A percentile compares a stretch with the other conserved stretches of the same genome.
Conservation (phyloP, 2,113 vertebrate genomes). For the Nycticorax nycticorax region DNA sequence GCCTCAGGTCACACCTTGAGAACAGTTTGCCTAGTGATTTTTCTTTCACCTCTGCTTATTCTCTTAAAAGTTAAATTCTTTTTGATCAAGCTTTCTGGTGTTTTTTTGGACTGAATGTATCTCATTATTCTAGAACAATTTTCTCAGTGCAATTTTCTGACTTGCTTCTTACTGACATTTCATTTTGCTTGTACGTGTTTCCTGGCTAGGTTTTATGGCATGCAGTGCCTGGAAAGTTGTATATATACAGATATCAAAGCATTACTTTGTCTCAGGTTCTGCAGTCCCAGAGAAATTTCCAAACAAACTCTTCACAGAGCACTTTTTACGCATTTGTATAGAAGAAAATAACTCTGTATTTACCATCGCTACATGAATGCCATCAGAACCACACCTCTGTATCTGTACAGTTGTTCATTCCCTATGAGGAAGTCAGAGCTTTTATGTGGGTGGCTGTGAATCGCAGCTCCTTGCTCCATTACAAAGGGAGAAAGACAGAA, state of each 20-base stretch:
- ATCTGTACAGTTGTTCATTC: not conserved
- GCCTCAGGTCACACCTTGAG: not conserved
- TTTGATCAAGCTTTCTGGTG: not conserved
- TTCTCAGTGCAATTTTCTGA: not conserved
- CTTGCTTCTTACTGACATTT: slow-evolving; percentile 12
- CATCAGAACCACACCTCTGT: not conserved
- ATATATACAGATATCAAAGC: not conserved
- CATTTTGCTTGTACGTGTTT: not conserved
- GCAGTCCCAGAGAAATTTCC: not conserved
- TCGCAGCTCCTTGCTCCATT: not conserved
- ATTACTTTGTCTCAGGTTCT: slow-evolving; percentile 20
- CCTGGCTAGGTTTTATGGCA: not conserved
- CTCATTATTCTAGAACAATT: slow-evolving; percentile 10
- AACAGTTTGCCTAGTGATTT: not conserved
- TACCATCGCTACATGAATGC: not conserved
- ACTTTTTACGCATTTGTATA: not conserved
- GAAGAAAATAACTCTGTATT: not conserved
- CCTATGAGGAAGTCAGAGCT: not conserved
- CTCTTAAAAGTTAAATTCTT: not conserved
- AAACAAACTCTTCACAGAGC: not conserved
- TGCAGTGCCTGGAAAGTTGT: not conserved
- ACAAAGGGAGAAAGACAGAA: not conserved
- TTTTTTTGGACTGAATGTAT: not conserved
- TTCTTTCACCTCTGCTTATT: not conserved
- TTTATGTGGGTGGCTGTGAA: not conserved